These are phyloP conservation scores for Dendronephthya gigantea DNA, from an alignment of 64 coral and sea anemone species.

Conservation along the genomic window DNA sequence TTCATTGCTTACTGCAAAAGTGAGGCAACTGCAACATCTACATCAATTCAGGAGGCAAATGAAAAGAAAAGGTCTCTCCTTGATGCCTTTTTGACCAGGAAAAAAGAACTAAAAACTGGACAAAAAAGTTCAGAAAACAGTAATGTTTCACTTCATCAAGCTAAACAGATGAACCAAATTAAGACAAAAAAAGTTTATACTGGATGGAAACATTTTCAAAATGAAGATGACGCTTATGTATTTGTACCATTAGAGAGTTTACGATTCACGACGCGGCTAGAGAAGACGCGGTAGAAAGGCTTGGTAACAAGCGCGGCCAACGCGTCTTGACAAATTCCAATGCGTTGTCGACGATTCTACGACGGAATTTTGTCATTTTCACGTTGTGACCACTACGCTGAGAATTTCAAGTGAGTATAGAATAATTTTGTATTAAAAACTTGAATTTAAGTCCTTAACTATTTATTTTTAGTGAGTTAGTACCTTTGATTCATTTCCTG, in stretches of 20 bases:
- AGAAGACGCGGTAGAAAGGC: constrained; percentile 10
- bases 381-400: constrained; percentile 8
- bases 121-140: background rate
- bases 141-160: background rate
- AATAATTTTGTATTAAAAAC: constrained; percentile 11
- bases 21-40: background rate
- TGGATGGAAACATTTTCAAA: constrained; percentile 24
- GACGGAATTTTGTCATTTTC: constrained; percentile 2
- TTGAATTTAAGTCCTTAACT: constrained; percentile 6
- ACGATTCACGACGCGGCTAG: background rate
- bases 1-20: constrained; percentile 28
- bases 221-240: constrained; percentile 36
- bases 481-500: constrained; percentile 1
- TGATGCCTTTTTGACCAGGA: background rate
- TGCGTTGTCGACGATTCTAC: background rate
- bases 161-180: background rate
- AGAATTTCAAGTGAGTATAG: constrained; percentile 11
- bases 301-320: background rate
- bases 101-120: background rate
- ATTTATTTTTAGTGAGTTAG: constrained; percentile 9
- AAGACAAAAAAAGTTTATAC: background rate
- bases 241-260: constrained; percentile 23
- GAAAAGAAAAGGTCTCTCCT: background rate
- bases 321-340: background rate
- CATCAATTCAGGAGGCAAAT: background rate